Evolutionary conservation across 1,140 invertebrate species (phyloP).

Genomic region (Mya arenaria): DNA sequence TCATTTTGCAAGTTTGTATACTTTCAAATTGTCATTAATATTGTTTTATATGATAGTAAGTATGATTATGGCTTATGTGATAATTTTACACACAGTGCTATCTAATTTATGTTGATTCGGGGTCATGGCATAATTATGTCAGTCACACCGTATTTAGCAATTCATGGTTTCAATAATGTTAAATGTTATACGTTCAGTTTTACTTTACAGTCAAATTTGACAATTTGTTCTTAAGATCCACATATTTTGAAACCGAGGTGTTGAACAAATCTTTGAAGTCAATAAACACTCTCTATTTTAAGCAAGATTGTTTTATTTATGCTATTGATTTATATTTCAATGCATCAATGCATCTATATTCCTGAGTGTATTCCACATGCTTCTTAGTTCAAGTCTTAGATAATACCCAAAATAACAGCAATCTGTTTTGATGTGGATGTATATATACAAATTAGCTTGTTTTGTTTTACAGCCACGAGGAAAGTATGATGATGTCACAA

Average conservation of each 20-base stretch:
- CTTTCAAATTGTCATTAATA: background rate
- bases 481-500: slow-evolving; percentile 61
- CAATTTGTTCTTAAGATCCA: too few species aligned
- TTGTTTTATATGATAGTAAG: background rate
- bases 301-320: background rate
- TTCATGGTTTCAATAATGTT: background rate
- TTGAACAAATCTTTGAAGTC: too few species aligned
- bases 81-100: background rate
- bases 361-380: background rate
- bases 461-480: slow-evolving; percentile 7
- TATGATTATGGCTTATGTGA: background rate
- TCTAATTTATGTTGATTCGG: too few species aligned
- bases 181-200: background rate
- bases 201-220: too few species aligned
- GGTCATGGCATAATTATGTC: background rate
- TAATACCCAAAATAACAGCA: background rate
- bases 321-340: background rate
- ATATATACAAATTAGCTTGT: background rate
- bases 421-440: background rate
- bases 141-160: background rate
- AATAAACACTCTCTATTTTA: background rate
- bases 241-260: too few species aligned
- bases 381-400: too few species aligned
- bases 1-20: background rate
- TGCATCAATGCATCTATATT: background rate